These are phyloP conservation scores for Nycticebus coucang DNA, from an alignment of 2,113 vertebrate genomes.

Conservation along the genomic window DNA sequence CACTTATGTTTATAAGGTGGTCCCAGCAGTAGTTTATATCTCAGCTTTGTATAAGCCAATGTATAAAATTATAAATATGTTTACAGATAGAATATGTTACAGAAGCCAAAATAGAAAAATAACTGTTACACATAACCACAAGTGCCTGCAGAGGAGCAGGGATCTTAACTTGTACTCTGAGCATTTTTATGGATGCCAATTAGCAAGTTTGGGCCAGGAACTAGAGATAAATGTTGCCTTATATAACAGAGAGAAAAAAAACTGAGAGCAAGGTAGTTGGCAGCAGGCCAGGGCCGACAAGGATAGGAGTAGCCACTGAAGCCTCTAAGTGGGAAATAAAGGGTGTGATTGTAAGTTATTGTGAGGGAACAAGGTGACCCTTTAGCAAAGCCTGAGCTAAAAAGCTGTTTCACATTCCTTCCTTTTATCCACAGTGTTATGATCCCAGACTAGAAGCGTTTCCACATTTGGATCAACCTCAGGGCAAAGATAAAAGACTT, in stretches of 20 bases:
- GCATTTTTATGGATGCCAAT: background rate
- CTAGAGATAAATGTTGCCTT: background rate
- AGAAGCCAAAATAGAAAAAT: background rate
- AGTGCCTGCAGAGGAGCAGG: background rate
- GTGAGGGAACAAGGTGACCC: background rate
- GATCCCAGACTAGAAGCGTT: background rate
- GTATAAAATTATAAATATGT: slow-evolving; percentile 23
- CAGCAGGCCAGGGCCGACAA: background rate
- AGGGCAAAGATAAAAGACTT: background rate
- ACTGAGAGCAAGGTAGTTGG: background rate
- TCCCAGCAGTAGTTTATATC: slow-evolving; percentile 29
- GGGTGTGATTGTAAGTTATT: background rate
- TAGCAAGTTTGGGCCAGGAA: background rate
- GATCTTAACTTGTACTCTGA: background rate
- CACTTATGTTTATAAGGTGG: background rate
- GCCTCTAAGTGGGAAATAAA: background rate
- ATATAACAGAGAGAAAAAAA: background rate
- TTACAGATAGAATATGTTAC: slow-evolving; percentile 42
- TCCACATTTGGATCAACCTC: background rate
- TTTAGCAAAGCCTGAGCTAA: background rate
- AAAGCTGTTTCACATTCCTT: background rate
- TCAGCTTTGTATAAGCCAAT: slow-evolving; percentile 48
- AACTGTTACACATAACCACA: background rate
- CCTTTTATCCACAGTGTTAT: background rate
- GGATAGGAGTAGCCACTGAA: background rate